A percentile compares a stretch with the other conserved stretches of the same genome.
Evolutionary conservation across 1,140 invertebrate species (phyloP).

Genomic region (Daktulosphaira vitifoliae): DNA sequence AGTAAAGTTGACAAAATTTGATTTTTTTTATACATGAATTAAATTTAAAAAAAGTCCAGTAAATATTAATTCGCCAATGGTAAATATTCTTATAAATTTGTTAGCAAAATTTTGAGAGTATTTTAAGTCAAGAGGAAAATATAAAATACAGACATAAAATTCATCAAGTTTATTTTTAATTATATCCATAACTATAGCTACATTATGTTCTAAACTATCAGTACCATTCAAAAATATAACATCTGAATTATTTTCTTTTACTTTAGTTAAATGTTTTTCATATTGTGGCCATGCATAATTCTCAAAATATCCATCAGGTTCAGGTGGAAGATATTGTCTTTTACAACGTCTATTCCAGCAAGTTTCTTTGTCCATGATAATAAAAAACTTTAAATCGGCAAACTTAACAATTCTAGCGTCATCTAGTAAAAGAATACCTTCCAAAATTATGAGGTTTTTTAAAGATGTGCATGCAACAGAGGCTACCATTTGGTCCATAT

Average conservation of each 20-base stretch:
- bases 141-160: too few species aligned
- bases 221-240: slow-evolving; percentile 27
- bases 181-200: background rate
- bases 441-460: background rate
- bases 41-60: too few species aligned
- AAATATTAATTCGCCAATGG: too few species aligned
- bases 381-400: slow-evolving; percentile 11
- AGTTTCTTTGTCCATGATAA: slow-evolving; percentile 1
- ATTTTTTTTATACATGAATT: too few species aligned
- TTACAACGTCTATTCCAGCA: background rate
- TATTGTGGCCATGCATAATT: slow-evolving; percentile 24
- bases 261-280: background rate
- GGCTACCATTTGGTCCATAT: slow-evolving; percentile 19
- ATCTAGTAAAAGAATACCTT: slow-evolving; percentile 27
- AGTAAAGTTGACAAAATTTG: too few species aligned
- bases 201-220: slow-evolving; percentile 10
- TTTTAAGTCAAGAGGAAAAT: too few species aligned
- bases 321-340: slow-evolving; percentile 24
- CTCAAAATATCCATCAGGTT: slow-evolving; percentile 22
- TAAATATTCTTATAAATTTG: too few species aligned
- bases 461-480: background rate
- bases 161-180: background rate
- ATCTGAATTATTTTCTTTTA: background rate
- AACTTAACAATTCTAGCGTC: slow-evolving; percentile 14
- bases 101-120: too few species aligned